Evolutionary conservation across 2,113 vertebrate genomes (phyloP), one percentile per base, ranked within the genome.

Genomic region (Dissostichus mawsoni): DNA sequence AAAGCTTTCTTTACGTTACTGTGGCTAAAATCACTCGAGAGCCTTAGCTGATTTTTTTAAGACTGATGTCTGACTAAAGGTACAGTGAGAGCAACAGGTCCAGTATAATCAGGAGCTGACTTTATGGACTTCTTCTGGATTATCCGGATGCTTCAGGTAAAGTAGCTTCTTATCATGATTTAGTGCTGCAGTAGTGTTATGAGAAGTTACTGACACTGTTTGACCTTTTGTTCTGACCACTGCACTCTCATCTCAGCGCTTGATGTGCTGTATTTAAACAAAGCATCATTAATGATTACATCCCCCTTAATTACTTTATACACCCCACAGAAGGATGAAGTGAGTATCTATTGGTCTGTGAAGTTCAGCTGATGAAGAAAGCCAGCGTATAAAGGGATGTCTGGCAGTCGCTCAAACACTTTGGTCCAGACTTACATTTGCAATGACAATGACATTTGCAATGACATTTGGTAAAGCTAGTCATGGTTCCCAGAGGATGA

Each of bases 141-240:
- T 62, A 74, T 64, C 41, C 41, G 3, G 66, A 47, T 45, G 51
- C 61, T 65, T 51, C 63, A 72, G 61, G 56, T 52, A 16, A 85
- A 79, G 69, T 76, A 68, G 69, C 76, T 48, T 51, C 81, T 88
- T 84, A 88, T 92, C 85, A 74, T 13, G 33, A 51, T 71, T 84
- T 66, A 84, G 20, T 70, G 81, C 62, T 44, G 65, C 13, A 3
- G 5, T 23, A 47, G 20, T 2, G 36, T 87, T 80, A 90, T 69
- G 73, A 81, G 68, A 44, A 18, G 56, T 82, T 51, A 76, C 69
- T 14, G 70, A 73, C 12, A 25, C 55, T 0, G 29, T 57, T 58
- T 69, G 76, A 87, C 89, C 77, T 78, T 88, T 84, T 77, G 78
- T 72, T 55, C 89, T 59, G 77, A 79, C 68, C 74, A 36, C 23